A percentile compares a stretch with the other conserved stretches of the same genome.
These are phyloP conservation scores for Drosophila truncata DNA, from an alignment of 1,140 invertebrate species.

Conservation along the genomic window DNA sequence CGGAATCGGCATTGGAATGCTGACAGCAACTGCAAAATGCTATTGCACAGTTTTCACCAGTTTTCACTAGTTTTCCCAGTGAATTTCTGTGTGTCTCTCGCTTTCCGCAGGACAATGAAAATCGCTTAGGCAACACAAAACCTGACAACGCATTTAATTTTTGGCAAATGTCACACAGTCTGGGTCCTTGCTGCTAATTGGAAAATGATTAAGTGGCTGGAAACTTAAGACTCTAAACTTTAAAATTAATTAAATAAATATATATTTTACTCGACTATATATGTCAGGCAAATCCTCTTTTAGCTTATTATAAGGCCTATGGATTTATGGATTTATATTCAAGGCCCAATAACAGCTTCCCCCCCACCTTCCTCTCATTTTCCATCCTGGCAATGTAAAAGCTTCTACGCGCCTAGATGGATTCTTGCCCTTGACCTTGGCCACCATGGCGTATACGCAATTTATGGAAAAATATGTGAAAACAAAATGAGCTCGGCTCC, in stretches of 20 bases:
- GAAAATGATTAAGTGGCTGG: constrained; percentile 30
- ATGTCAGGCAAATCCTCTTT: background rate
- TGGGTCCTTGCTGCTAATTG: constrained; percentile 31
- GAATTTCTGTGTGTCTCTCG: background rate
- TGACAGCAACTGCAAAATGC: constrained; percentile 22
- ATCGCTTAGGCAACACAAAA: constrained; percentile 54
- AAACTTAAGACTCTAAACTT: background rate
- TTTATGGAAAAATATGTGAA: constrained; percentile 42
- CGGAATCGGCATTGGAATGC: constrained; percentile 24
- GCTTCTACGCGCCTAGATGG: constrained; percentile 18
- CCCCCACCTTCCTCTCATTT: background rate
- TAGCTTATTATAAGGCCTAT: background rate
- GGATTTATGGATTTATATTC: constrained; percentile 23
- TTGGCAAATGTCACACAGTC: constrained; percentile 25
- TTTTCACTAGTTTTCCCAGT: constrained; percentile 14
- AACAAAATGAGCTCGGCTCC: constrained; percentile 17
- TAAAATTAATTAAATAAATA: constrained; percentile 1
- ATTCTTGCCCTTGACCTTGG: constrained; percentile 55
- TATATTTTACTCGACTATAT: background rate
- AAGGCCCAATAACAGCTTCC: constrained; percentile 7
- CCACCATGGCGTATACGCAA: constrained; percentile 52
- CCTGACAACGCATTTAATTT: constrained; percentile 35
- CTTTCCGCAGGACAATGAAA: constrained; percentile 35
- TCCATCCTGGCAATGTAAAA: background rate
- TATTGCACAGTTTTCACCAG: constrained; percentile 3